phyloP scores from a whole-genome alignment of 1,140 invertebrate genomes.

The Drosophila sulfurigaster region DNA sequence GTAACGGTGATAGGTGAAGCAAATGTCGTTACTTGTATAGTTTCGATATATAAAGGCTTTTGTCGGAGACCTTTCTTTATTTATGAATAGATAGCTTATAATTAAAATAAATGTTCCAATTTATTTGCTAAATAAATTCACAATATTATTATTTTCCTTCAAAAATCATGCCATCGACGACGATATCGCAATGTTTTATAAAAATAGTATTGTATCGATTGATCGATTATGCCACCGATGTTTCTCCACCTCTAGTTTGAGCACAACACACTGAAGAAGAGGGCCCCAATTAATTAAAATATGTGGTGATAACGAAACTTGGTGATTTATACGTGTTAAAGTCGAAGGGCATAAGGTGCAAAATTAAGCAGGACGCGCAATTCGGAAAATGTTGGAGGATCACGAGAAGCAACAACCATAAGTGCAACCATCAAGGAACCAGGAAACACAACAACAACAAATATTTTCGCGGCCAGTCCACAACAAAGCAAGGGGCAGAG shows the following conservation, averaged over 20 bases:
- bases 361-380: constrained; percentile 50
- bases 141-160: too few species aligned
- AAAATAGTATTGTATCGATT: too few species aligned
- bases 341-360: constrained; percentile 58
- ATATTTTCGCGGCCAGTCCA: constrained; percentile 47
- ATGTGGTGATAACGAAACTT: constrained; percentile 78
- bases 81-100: too few species aligned
- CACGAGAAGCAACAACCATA: constrained; percentile 16
- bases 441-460: constrained; percentile 16
- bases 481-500: constrained; percentile 45
- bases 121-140: too few species aligned
- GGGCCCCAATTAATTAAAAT: constrained; percentile 68
- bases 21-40: too few species aligned
- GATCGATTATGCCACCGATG: not conserved
- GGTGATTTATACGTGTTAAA: constrained; percentile 63
- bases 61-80: too few species aligned
- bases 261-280: constrained; percentile 42
- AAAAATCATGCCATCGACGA: too few species aligned
- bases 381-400: constrained; percentile 52
- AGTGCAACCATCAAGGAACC: constrained; percentile 18
- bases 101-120: too few species aligned
- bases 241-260: constrained; percentile 12
- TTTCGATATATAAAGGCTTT: too few species aligned
- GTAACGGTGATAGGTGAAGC: too few species aligned
- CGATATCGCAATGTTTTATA: too few species aligned